A percentile compares a stretch with the other conserved stretches of the same genome.
phyloP scores from a whole-genome alignment of 2,113 vertebrate species.

The Myodes glareolus region DNA sequence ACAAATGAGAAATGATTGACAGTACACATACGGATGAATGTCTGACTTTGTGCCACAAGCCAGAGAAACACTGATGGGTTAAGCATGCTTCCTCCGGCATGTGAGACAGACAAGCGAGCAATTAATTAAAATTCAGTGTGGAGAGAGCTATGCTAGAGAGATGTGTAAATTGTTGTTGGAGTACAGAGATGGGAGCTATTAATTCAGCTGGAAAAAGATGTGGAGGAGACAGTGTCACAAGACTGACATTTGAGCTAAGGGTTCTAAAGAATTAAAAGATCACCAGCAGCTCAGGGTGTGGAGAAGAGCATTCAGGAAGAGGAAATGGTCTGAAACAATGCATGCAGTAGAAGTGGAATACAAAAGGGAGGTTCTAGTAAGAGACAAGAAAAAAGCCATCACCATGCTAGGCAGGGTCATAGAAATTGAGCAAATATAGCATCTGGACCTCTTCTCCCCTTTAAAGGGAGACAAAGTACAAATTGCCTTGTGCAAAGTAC shows the following conservation, averaged over 20 bases:
- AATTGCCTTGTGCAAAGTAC: background rate
- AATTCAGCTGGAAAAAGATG: constrained; percentile 52
- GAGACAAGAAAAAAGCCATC: background rate
- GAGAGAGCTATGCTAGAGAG: constrained; percentile 24
- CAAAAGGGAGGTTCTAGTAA: background rate
- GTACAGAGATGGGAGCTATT: constrained; percentile 29
- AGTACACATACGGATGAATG: background rate
- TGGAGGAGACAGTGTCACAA: constrained; percentile 13
- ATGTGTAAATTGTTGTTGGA: constrained; percentile 50
- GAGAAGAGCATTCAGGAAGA: background rate
- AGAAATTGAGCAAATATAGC: background rate
- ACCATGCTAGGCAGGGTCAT: background rate
- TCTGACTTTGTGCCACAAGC: background rate
- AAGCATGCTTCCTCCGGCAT: constrained; percentile 43
- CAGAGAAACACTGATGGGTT: constrained; percentile 35
- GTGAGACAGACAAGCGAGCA: constrained; percentile 68
- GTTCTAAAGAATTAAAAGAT: background rate
- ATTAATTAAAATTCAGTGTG: constrained; percentile 77
- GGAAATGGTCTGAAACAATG: background rate
- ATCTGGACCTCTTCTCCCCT: background rate
- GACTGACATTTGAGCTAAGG: constrained; percentile 26
- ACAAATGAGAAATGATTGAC: background rate
- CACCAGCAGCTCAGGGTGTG: background rate
- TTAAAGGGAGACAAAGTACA: background rate
- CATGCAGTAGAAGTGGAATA: background rate